Evolutionary conservation across 2,113 vertebrate species (phyloP).

Genomic region (Microtus montanus): DNA sequence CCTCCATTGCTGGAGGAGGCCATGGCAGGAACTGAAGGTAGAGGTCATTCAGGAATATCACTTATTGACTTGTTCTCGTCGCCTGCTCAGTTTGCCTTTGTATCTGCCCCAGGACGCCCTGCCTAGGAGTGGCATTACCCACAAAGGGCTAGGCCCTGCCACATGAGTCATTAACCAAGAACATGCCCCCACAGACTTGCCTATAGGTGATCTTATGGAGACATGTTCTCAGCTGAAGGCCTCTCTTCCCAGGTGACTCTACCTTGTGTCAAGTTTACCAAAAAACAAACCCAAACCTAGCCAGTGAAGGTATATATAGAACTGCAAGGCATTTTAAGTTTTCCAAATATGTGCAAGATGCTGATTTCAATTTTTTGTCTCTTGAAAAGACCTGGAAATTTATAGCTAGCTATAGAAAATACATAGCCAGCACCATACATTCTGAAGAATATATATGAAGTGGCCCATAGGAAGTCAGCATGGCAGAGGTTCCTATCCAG

Average conservation of each 20-base stretch:
- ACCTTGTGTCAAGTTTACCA: not conserved
- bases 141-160: not conserved
- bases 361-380: constrained; percentile 20
- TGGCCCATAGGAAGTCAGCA: not conserved
- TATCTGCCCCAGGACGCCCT: not conserved
- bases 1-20: not conserved
- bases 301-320: not conserved
- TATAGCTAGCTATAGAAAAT: constrained; percentile 16
- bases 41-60: too few species aligned
- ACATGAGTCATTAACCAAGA: not conserved
- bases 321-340: constrained; percentile 23
- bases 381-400: constrained; percentile 26
- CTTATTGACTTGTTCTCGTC: too few species aligned
- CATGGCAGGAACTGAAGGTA: not conserved
- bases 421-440: not conserved
- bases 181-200: not conserved
- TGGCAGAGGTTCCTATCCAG: not conserved
- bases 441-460: not conserved
- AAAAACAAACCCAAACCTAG: not conserved
- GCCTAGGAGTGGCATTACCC: not conserved
- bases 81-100: not conserved
- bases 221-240: not conserved
- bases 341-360: not conserved
- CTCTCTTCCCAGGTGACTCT: not conserved
- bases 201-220: not conserved